phyloP scores from a whole-genome alignment of 1,140 invertebrate species.

The Tyrophagus putrescentiae region DNA sequence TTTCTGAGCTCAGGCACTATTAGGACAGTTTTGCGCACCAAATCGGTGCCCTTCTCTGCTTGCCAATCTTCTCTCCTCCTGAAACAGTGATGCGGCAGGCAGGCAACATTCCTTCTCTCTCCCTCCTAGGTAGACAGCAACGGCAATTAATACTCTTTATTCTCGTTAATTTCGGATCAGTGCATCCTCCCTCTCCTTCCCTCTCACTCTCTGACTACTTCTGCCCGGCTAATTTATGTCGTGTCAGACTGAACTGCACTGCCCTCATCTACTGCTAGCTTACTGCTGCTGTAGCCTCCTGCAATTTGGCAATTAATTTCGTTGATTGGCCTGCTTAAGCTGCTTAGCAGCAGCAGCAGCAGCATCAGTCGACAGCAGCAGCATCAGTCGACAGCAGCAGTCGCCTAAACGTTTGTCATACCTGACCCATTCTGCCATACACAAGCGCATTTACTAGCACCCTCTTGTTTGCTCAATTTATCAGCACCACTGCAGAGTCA shows the following conservation, averaged over 20 bases:
- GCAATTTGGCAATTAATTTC: constrained; percentile 10
- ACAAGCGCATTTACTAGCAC: background rate
- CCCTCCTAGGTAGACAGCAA: background rate
- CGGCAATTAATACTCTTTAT: too few species aligned
- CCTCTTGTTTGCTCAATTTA: constrained; percentile 6
- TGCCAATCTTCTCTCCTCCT: background rate
- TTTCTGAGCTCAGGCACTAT: too few species aligned
- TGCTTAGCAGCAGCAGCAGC: background rate
- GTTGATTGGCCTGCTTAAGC: constrained; percentile 10
- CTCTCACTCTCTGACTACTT: too few species aligned
- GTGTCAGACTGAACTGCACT: background rate
- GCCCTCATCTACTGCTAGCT: too few species aligned
- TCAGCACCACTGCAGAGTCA: constrained; percentile 2
- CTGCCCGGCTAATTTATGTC: constrained; percentile 5
- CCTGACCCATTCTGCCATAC: constrained; percentile 11
- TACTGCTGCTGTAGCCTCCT: too few species aligned
- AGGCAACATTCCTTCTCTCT: background rate
- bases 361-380: background rate
- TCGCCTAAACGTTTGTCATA: constrained; percentile 11
- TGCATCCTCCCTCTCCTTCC: too few species aligned
- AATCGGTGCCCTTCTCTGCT: background rate
- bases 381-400: background rate
- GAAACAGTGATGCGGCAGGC: too few species aligned
- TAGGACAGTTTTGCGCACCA: constrained; percentile 5
- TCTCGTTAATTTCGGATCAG: constrained; percentile 15